Percentiles rank a stretch among this genome's conserved stretches.
Evolutionary conservation across 2,888 invertebrate genomes (phyloP).

Genomic region (Carabus problematicus): DNA sequence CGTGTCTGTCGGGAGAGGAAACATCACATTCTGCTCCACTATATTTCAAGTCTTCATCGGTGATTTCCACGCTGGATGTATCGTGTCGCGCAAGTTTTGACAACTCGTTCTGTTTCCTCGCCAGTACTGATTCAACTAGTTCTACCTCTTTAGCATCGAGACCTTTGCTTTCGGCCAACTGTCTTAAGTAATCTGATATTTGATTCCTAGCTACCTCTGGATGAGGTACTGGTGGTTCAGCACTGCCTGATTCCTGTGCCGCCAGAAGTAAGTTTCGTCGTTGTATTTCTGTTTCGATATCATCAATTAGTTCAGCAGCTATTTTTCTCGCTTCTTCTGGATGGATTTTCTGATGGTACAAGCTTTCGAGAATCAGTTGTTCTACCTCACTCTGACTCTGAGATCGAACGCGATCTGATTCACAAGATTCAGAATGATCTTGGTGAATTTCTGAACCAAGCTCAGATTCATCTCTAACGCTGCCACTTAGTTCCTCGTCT

Average conservation of each 20-base stretch:
- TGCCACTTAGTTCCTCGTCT: slow-evolving; percentile 56
- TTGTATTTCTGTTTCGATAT: slow-evolving; percentile 64
- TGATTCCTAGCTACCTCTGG: slow-evolving; percentile 54
- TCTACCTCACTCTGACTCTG: slow-evolving; percentile 58
- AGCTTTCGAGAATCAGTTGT: slow-evolving; percentile 57
- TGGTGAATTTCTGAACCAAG: slow-evolving; percentile 57
- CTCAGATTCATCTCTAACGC: slow-evolving; percentile 53
- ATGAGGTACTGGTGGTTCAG: slow-evolving; percentile 46
- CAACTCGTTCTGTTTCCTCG: slow-evolving; percentile 59
- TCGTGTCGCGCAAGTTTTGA: slow-evolving; percentile 58
- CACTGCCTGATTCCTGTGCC: slow-evolving; percentile 41
- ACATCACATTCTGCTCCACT: slow-evolving; percentile 73
- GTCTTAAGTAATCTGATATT: slow-evolving; percentile 58
- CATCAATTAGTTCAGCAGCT: slow-evolving; percentile 62
- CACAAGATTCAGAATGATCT: slow-evolving; percentile 55
- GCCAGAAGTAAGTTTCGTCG: slow-evolving; percentile 51
- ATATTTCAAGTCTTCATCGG: slow-evolving; percentile 73
- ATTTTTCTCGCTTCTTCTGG: slow-evolving; percentile 62
- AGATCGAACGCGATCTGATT: slow-evolving; percentile 56
- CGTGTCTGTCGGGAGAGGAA: slow-evolving; percentile 64
- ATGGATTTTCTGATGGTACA: slow-evolving; percentile 58
- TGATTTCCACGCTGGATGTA: slow-evolving; percentile 65
- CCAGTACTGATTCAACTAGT: slow-evolving; percentile 62
- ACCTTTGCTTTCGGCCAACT: slow-evolving; percentile 59
- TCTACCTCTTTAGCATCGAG: slow-evolving; percentile 61